Percentiles rank a stretch among this genome's conserved stretches.
Conservation (phyloP, 1,140 invertebrate genomes). For the Delia radicum region DNA sequence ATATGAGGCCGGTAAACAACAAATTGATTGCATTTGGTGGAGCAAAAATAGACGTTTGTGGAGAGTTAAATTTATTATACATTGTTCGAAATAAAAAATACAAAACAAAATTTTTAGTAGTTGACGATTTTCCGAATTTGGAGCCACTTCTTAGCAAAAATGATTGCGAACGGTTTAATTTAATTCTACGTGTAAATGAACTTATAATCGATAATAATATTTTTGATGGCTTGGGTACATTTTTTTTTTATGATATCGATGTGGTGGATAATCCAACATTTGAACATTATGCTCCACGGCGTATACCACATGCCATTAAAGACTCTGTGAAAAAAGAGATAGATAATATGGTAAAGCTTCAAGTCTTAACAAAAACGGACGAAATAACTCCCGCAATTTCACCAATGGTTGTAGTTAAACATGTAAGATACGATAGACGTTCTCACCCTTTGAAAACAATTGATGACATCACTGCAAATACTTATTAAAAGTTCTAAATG, state of each 20-base stretch:
- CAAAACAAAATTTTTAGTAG: too few species aligned
- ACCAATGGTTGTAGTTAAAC: constrained; percentile 10
- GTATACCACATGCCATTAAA: background rate
- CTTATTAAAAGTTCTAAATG: background rate
- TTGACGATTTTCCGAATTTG: background rate
- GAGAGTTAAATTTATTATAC: background rate
- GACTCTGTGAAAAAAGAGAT: background rate
- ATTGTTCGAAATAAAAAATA: too few species aligned
- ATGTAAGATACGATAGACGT: background rate
- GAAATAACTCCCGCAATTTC: background rate
- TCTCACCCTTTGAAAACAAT: background rate
- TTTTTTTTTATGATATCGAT: background rate
- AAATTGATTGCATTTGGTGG: background rate
- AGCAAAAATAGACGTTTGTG: background rate
- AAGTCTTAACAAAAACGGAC: background rate
- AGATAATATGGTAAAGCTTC: background rate
- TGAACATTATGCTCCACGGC: background rate
- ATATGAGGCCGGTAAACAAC: background rate
- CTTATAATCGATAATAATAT: background rate
- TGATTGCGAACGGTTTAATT: background rate
- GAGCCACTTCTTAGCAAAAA: background rate
- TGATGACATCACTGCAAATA: background rate
- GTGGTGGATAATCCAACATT: background rate
- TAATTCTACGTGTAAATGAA: background rate
- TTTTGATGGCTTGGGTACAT: background rate